A percentile compares a stretch with the other conserved stretches of the same genome.
Conservation (phyloP, 2,113 vertebrate species). For the Mola mola region DNA sequence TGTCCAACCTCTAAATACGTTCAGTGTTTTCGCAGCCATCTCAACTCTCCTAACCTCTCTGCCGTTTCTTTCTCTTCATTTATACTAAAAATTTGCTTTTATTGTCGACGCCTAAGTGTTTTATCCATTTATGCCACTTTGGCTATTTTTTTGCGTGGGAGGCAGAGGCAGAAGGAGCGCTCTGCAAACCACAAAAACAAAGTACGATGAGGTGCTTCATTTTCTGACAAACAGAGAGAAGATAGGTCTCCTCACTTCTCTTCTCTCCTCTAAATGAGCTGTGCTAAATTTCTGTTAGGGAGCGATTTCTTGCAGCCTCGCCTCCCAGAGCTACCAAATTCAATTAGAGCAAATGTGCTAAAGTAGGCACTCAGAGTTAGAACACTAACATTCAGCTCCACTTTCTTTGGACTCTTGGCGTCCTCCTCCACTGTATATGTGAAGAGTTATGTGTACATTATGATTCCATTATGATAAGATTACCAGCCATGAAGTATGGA, state of each 20-base stretch:
- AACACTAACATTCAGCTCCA: conserved; percentile 7
- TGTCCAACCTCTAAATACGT: not conserved
- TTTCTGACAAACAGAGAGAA: conserved; percentile 37
- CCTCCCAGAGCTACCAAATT: conserved; percentile 41
- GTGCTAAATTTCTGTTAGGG: conserved; percentile 55
- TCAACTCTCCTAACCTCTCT: not conserved
- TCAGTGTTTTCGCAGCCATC: not conserved
- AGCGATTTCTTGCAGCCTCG: conserved; percentile 32
- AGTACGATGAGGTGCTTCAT: conserved; percentile 45
- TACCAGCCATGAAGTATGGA: not conserved
- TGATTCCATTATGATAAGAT: too few species aligned
- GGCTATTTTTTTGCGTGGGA: conserved; percentile 40
- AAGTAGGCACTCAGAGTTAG: conserved; percentile 31
- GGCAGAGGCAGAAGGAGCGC: conserved; percentile 47
- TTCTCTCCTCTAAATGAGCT: conserved; percentile 50
- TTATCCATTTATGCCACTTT: conserved; percentile 27
- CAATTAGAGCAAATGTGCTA: conserved; percentile 64
- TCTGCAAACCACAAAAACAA: conserved; percentile 44
- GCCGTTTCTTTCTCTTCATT: not conserved
- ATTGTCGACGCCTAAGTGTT: conserved; percentile 9
- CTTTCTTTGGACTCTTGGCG: conserved; percentile 7
- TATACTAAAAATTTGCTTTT: not conserved
- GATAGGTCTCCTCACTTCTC: conserved; percentile 4
- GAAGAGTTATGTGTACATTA: conserved; percentile 2
- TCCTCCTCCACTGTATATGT: not conserved